Base-by-base conservation (phyloP, 2,797 vertebrate species). In the Sitta carolinensis region DNA sequence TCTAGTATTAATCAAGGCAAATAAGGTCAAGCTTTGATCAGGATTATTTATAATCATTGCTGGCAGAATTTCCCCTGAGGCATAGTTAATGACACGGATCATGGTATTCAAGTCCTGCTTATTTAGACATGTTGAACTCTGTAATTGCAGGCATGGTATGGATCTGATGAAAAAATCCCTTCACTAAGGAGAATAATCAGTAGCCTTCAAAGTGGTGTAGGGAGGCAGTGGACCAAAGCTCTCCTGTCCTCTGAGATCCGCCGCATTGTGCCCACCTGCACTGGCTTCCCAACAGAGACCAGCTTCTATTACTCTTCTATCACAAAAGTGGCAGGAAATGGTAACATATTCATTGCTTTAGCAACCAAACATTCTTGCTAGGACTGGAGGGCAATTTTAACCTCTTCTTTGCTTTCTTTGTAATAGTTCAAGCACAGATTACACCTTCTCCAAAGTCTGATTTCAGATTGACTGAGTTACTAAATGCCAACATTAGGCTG, bases 401-500 rank as follows among this genome's bases (percentile, higher is more conserved):
- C 23, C 19, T 9, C 70, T 76, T 58, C 40, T 29, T 90, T 82
- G 9, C 29, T 94, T 78, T 69, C 29, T 93, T 83, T 83, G 26
- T 83, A 23, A 92, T 69, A 98, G 98, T 97, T 94, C 96, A 97
- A 89, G 95, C 95, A 34, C 95, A 94, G 43, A 93, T 98, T 76
- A 94, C 94, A 64, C 98, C 98, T 86, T 57, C 94, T 77, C 96
- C 98, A 64, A 96, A 97, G 93, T 97, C 98, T 73, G 79, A 97
- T 80, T 97, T 98, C 93, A 97, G 80, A 69, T 3, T 97, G 36
- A 38, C 79, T 51, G 97, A 98, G 5, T 90, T 99, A 77, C 77
- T 98, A 90, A 97, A 97, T 52, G 96, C 97, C 72, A 97, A 98
- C 48, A 91, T 98, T 42, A 92, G 87, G 66, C 50, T 99, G 58